phyloP scores from a whole-genome alignment of 2,888 invertebrate species.

The Idaea straminata region DNA sequence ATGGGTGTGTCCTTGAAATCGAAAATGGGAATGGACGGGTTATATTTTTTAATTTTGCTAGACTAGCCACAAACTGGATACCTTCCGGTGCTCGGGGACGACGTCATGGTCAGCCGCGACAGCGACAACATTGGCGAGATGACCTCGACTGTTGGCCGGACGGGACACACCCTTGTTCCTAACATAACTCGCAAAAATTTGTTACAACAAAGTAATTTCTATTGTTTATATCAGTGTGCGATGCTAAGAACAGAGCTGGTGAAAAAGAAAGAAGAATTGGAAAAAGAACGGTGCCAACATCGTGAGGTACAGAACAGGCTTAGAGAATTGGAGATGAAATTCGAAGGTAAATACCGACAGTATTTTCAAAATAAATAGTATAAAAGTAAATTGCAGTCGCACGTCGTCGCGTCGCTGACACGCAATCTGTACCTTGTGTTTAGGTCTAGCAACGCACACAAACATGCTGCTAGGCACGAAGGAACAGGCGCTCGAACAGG shows the following conservation, averaged over 20 bases:
- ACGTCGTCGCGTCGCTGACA: not conserved
- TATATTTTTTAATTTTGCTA: too few species aligned
- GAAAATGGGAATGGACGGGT: too few species aligned
- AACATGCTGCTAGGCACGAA: slow-evolving; percentile 75
- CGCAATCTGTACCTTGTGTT: slow-evolving; percentile 19
- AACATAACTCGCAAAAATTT: not conserved
- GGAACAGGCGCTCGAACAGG: slow-evolving; percentile 82
- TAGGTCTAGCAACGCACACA: slow-evolving; percentile 55
- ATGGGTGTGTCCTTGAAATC: too few species aligned
- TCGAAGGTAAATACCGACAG: slow-evolving; percentile 34
- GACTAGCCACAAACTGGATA: too few species aligned
- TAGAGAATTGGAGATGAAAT: slow-evolving; percentile 66
- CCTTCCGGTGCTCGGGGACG: too few species aligned
- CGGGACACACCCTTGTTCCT: not conserved
- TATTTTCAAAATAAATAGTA: not conserved
- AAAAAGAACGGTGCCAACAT: slow-evolving; percentile 80
- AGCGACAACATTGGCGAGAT: too few species aligned
- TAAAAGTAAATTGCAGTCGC: not conserved
- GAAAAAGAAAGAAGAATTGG: slow-evolving; percentile 76
- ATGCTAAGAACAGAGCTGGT: slow-evolving; percentile 61
- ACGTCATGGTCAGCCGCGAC: too few species aligned
- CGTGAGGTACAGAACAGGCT: slow-evolving; percentile 71
- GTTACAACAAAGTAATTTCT: not conserved
- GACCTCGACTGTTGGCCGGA: too few species aligned
- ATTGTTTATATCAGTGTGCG: slow-evolving; percentile 51